phyloP scores from a whole-genome alignment of 1,140 invertebrate species.

The Eriosoma lanigerum region DNA sequence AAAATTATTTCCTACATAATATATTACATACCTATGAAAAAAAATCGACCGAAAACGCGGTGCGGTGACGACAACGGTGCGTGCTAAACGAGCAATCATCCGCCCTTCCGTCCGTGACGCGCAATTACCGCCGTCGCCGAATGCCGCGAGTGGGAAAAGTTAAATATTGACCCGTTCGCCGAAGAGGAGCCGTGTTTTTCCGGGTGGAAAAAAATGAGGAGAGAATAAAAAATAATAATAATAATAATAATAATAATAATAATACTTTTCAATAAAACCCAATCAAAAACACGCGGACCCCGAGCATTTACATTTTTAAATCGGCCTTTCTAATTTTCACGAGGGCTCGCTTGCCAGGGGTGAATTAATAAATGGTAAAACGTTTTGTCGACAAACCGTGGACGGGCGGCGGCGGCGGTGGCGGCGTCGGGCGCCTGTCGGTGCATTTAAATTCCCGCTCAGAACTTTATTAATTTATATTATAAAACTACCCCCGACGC shows the following conservation, averaged over 20 bases:
- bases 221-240: too few species aligned
- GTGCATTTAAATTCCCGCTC: conserved; percentile 52
- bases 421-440: conserved; percentile 45
- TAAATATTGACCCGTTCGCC: conserved; percentile 40
- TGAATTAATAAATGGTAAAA: conserved; percentile 50
- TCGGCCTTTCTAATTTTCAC: conserved; percentile 50
- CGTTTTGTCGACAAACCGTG: conserved; percentile 50
- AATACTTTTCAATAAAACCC: conserved; percentile 46
- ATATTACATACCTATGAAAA: too few species aligned
- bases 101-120: background rate
- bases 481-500: conserved; percentile 49
- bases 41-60: conserved; percentile 18
- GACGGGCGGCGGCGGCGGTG: background rate
- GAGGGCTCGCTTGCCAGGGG: background rate
- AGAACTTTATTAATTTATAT: conserved; percentile 52
- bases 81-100: conserved; percentile 29
- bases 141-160: conserved; percentile 21
- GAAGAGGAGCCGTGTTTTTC: conserved; percentile 21
- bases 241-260: background rate
- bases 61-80: background rate
- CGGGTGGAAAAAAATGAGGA: background rate
- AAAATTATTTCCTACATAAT: too few species aligned
- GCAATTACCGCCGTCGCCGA: background rate
- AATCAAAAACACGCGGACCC: conserved; percentile 42
- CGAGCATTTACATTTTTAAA: conserved; percentile 50